These are phyloP conservation scores for Indri indri DNA, from an alignment of 2,113 vertebrate species.

Conservation along the genomic window DNA sequence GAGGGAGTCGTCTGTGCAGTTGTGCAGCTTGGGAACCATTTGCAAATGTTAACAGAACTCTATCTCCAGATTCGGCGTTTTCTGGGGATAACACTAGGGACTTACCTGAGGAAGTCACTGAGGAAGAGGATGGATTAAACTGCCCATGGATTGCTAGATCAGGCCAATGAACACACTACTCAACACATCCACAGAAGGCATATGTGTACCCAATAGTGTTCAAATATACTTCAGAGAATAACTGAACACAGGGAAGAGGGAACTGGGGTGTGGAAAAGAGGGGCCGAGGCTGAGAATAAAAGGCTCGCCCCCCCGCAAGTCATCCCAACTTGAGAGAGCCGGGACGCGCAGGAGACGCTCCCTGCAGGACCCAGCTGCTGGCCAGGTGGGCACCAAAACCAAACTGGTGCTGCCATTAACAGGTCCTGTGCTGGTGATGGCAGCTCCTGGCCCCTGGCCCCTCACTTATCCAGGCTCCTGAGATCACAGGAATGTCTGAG, in stretches of 20 bases:
- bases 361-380: background rate
- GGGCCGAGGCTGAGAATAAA: background rate
- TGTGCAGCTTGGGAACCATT: background rate
- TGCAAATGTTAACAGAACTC: background rate
- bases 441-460: background rate
- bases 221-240: background rate
- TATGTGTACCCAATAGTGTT: no score
- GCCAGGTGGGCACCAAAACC: background rate
- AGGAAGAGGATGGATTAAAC: background rate
- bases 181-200: background rate
- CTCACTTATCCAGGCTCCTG: background rate
- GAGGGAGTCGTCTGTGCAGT: background rate
- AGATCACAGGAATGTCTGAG: background rate
- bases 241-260: background rate
- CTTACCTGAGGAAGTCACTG: no score
- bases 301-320: no score
- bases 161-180: no score
- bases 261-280: background rate
- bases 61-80: background rate
- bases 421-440: accelerated
- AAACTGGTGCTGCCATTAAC: background rate
- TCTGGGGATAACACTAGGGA: background rate
- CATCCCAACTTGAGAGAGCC: background rate
- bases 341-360: background rate
- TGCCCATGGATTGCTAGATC: background rate